Percentiles rank a stretch among this genome's conserved stretches.
Evolutionary conservation across 2,113 vertebrate genomes (phyloP).

Genomic region (Perca schrenkii): DNA sequence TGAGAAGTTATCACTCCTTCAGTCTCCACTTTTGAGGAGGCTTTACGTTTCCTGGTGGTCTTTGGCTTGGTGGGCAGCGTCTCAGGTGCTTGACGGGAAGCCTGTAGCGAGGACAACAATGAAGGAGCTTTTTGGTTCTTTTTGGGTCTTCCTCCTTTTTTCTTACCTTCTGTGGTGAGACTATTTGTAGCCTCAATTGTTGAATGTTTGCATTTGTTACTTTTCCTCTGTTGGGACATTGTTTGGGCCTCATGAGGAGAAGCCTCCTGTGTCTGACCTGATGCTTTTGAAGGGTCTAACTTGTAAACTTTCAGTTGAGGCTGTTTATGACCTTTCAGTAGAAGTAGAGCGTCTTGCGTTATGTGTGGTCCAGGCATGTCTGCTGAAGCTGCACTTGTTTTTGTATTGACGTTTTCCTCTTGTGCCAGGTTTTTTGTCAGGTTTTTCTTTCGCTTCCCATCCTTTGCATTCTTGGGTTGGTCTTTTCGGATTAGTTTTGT

Average conservation of each 20-base stretch:
- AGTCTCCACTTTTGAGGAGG: constrained; percentile 72
- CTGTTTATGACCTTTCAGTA: constrained; percentile 87
- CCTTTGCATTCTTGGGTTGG: constrained; percentile 62
- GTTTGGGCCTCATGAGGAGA: constrained; percentile 46
- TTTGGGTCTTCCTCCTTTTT: constrained; percentile 69
- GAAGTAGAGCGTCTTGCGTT: constrained; percentile 78
- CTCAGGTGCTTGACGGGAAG: constrained; percentile 42
- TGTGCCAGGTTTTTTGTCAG: constrained; percentile 41
- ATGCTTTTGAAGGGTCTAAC: constrained; percentile 76
- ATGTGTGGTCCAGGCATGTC: constrained; percentile 52
- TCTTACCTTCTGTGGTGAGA: constrained; percentile 43
- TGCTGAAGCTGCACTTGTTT: constrained; percentile 27
- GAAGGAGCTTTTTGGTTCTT: constrained; percentile 69
- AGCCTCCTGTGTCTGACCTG: constrained; percentile 53
- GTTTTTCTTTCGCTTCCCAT: constrained; percentile 59
- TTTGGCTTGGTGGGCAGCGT: constrained; percentile 68
- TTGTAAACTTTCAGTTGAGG: constrained; percentile 86
- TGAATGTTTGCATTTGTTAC: constrained; percentile 6
- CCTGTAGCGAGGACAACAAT: constrained; percentile 60
- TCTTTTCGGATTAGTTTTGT: constrained; percentile 53
- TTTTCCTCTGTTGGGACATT: constrained; percentile 21
- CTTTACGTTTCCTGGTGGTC: constrained; percentile 81
- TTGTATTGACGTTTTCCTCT: constrained; percentile 44
- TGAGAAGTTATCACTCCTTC: constrained; percentile 79
- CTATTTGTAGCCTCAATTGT: constrained; percentile 31